Base-by-base conservation (phyloP, 1,140 invertebrate genomes). In the Plodia interpunctella region DNA sequence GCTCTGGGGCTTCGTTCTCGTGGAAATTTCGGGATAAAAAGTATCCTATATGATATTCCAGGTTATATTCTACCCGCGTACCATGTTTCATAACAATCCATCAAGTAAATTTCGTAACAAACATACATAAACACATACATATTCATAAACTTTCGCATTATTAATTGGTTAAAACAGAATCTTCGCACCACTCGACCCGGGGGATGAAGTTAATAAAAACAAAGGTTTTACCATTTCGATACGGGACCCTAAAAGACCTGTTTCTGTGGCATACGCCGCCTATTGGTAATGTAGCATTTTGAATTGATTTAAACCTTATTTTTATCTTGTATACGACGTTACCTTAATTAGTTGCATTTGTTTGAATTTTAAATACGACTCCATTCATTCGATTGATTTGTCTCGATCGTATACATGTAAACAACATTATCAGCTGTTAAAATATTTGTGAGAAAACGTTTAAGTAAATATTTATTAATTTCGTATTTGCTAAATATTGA, bases 321-420 rank as follows among this genome's bases (percentile, higher is more conserved):
- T 44, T 44, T 44, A 44, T 44, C 38, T 44, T 15, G 38, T 44
- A 44, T 44, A 44, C 38, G n/a, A 13, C 38, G 38, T 44, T 44
- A 2, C 38, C 13, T 44, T 44, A 44, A 44, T 44, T 44, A 44
- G 38, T 15, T 10, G 38, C 15, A 44, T 44, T 44, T 15, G 38
- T 44, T 44, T 44, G 38, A 44, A 44, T 44, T 44, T 44, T 44
- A 44, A 44, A 44, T 15, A 44, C 38, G 15, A 15, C 38, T 44
- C 38, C 10, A 15, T 44, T 15, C 5, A 15, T 44, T 2, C 13
- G 38, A 44, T 44, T 44, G 38, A 44, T 44, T 15, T 17, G 38
- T 44, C 15, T 44, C 15, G 1, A 10, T n/a, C 2, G 6, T 44
- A 10, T n/a, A 15, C 38, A 44, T 1, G 2, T 25, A 3, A 25